phyloP scores from a whole-genome alignment of 1,140 invertebrate genomes.

The Caerostris darwini region DNA sequence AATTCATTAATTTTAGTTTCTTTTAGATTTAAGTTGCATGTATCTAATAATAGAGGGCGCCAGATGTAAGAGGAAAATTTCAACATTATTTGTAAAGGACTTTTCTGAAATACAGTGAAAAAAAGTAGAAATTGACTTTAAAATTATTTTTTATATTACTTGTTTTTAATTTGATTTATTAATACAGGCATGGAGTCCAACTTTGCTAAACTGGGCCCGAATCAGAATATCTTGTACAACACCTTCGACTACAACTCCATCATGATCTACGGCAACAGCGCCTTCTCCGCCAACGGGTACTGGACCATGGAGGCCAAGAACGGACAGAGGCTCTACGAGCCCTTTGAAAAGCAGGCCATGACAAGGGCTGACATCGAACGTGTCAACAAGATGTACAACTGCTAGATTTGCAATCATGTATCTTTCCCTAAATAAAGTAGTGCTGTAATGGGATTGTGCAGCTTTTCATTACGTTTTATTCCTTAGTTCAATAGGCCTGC shows the following conservation, averaged over 20 bases:
- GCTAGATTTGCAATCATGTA: constrained; percentile 76
- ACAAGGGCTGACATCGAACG: constrained; percentile 82
- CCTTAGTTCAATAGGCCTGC: no score
- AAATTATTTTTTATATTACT: no score
- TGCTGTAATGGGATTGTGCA: no score
- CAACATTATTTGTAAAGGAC: no score
- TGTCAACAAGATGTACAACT: constrained; percentile 83
- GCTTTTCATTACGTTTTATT: no score
- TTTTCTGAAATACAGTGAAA: no score
- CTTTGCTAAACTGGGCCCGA: constrained; percentile 56
- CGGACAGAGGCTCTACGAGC: constrained; percentile 32
- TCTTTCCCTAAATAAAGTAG: background rate
- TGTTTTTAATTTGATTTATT: no score
- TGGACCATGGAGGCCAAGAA: constrained; percentile 81
- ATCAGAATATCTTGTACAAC: constrained; percentile 62
- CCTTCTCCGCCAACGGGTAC: constrained; percentile 80
- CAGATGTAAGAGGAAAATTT: no score
- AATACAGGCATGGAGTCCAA: constrained; percentile 36
- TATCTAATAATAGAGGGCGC: no score
- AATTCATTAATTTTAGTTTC: no score
- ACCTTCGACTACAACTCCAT: constrained; percentile 73
- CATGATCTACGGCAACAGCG: constrained; percentile 74
- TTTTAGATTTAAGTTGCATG: no score
- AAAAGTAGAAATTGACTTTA: no score
- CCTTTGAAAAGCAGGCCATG: constrained; percentile 52